Evolutionary conservation across 2,113 vertebrate species (phyloP), one percentile per base, ranked within the genome.

Genomic region (Galemys pyrenaicus): DNA sequence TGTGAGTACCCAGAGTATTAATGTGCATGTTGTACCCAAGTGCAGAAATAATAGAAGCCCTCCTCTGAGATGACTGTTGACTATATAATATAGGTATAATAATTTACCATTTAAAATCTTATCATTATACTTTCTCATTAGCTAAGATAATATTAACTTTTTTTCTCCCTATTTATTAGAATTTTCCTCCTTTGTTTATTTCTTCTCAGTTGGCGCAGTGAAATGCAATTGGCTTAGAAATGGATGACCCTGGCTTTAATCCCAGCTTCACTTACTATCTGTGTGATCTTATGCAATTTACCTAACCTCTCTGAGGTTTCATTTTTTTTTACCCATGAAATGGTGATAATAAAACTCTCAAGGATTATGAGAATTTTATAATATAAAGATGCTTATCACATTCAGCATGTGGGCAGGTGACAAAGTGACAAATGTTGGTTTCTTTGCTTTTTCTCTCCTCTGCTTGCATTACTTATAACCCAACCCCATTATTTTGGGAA

Each of bases 221-320:
- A 91, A 91, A 73, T 88, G 77, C 89, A 90, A 92, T 39, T 56
- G 56, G 9, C 46, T 92, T 82, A 4, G 46, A 91, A 80, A 26
- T 62, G 35, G 37, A 46, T 68, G 65, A 26, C 1, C 1, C 49
- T 28, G 79, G 15, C 70, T 89, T 75, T 46, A 83, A 83, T 83
- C 30, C 30, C 64, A 95, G 74, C 46, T 74, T 87, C 35, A 30
- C 32, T 94, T 20, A 32, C 41, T 54, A 6, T 65, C 37, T 44
- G 15, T 78, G 56, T 75, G 32, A 79, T 49, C 30, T 81, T n/a
- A 49, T 56, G 7, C 35, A 62, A 71, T 28, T 77, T 71, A 37
- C 65, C 58, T 75, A 83, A 51, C n/a, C 20, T 81, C 68, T 95
- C 39, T 67, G 64, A 37, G 28, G 44, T 49, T 87, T 73, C 22